Percentiles rank a stretch among this genome's conserved stretches.
Conservation (phyloP, 2,888 invertebrate genomes). For the Scaptomyza reducta region DNA sequence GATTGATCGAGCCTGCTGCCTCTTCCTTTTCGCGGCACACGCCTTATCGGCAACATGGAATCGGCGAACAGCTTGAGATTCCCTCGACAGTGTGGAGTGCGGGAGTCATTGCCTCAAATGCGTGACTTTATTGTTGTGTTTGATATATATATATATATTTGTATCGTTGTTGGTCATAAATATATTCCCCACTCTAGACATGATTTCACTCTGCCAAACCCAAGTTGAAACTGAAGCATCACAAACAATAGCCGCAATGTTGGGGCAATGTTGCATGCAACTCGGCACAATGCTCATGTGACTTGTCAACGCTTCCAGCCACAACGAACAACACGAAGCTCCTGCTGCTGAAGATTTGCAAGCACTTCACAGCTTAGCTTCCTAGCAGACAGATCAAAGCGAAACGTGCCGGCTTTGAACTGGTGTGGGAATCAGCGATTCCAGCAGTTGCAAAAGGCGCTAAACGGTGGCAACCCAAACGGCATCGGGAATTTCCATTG, state of each 20-base stretch:
- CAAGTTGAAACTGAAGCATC: background rate
- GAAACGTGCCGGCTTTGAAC: conserved; percentile 40
- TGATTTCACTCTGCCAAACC: background rate
- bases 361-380: conserved; percentile 72
- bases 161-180: background rate
- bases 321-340: conserved; percentile 43
- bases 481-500: conserved; percentile 69
- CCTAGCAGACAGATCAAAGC: conserved; percentile 63
- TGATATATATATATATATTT: no score
- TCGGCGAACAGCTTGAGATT: conserved; percentile 63
- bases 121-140: conserved; percentile 13
- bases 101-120: conserved; percentile 13
- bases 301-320: conserved; percentile 73
- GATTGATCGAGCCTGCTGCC: conserved; percentile 56
- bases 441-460: conserved; percentile 65
- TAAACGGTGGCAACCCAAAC: conserved; percentile 73
- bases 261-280: conserved; percentile 39
- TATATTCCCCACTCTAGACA: background rate
- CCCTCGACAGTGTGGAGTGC: background rate
- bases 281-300: conserved; percentile 71
- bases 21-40: conserved; percentile 62
- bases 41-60: conserved; percentile 82
- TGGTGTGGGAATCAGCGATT: conserved; percentile 65
- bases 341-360: conserved; percentile 60
- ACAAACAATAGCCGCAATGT: conserved; percentile 34